These are phyloP conservation scores for Acanthornis magna DNA, from an alignment of 2,797 vertebrate species.

Conservation along the genomic window DNA sequence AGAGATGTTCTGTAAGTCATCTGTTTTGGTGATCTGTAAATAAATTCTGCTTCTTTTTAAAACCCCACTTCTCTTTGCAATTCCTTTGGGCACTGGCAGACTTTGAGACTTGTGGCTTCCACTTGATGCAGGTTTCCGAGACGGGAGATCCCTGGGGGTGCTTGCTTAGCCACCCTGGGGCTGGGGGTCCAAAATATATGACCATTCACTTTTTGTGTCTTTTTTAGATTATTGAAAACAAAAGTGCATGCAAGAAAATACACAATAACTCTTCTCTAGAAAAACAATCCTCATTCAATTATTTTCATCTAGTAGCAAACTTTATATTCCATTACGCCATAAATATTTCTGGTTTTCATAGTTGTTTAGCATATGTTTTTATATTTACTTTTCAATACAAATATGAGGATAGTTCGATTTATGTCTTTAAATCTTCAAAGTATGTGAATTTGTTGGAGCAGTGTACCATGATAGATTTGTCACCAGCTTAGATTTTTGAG, in stretches of 20 bases:
- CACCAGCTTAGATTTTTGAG: background rate
- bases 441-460: background rate
- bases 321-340: background rate
- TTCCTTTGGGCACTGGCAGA: no score
- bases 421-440: background rate
- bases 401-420: background rate
- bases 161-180: background rate
- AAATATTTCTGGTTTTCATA: background rate
- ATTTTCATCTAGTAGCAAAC: background rate
- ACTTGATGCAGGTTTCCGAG: no score
- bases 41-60: no score
- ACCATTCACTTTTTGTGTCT: background rate
- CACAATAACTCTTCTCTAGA: background rate
- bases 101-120: no score
- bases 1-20: no score
- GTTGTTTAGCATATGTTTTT: background rate
- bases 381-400: background rate
- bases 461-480: background rate
- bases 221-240: background rate
- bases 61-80: no score
- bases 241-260: background rate
- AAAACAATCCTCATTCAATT: accelerated
- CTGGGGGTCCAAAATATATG: background rate
- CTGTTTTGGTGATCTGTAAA: no score
- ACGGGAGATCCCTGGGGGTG: background rate